These are phyloP conservation scores for Octonoba sinensis DNA, from an alignment of 2,888 invertebrate species.

Conservation along the genomic window DNA sequence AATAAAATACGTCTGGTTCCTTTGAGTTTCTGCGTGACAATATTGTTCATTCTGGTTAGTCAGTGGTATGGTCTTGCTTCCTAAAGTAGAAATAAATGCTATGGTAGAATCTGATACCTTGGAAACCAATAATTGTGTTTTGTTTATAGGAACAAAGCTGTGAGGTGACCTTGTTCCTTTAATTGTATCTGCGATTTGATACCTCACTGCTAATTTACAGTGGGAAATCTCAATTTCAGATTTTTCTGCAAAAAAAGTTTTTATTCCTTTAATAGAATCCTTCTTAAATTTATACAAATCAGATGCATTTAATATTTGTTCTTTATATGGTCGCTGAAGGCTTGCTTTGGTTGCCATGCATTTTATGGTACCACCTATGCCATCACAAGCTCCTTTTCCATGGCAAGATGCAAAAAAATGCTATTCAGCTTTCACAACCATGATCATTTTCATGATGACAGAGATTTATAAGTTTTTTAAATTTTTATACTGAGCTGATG, in stretches of 20 bases:
- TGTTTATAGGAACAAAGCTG: slow-evolving; percentile 13
- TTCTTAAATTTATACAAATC: slow-evolving; percentile 17
- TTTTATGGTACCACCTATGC: slow-evolving; percentile 24
- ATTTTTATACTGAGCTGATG: slow-evolving; percentile 67
- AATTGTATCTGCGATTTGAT: background rate
- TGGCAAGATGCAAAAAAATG: slow-evolving; percentile 24
- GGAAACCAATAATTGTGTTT: slow-evolving; percentile 10
- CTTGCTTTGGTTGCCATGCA: slow-evolving; percentile 13
- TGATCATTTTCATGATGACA: slow-evolving; percentile 65
- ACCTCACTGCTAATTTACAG: slow-evolving; percentile 5
- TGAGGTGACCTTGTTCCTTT: background rate
- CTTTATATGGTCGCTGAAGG: slow-evolving; percentile 10
- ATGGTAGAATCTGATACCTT: background rate
- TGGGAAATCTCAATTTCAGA: background rate
- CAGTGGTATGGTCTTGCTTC: background rate
- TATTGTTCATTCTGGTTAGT: slow-evolving; percentile 6
- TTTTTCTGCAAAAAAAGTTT: slow-evolving; percentile 2
- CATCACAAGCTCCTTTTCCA: slow-evolving; percentile 30
- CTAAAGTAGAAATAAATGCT: slow-evolving; percentile 1
- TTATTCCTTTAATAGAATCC: background rate
- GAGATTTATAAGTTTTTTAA: slow-evolving; percentile 66
- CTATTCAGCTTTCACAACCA: slow-evolving; percentile 65
- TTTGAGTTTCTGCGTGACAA: too few relatives aligned
- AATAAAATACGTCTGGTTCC: too few relatives aligned
- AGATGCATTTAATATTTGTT: slow-evolving; percentile 1